Conservation (phyloP, 64 coral and sea anemone genomes). For the Stichodactyla mertensii region DNA sequence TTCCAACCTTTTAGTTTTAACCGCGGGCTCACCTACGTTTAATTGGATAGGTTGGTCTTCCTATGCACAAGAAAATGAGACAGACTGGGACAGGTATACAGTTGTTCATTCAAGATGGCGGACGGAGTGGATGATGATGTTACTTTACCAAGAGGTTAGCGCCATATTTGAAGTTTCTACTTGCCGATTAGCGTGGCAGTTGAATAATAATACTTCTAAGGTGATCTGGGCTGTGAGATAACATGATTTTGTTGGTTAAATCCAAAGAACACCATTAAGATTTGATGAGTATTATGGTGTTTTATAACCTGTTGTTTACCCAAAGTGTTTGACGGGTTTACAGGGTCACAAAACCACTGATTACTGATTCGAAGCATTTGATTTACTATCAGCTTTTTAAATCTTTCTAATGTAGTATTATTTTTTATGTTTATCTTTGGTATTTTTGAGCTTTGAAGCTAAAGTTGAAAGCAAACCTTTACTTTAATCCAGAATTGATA, state of each 20-base stretch:
- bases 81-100: background rate
- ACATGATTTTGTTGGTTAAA: background rate
- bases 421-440: no score
- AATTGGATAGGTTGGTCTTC: background rate
- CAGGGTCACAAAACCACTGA: no score
- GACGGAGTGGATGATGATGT: slow-evolving; percentile 76
- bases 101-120: slow-evolving; percentile 62
- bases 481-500: no score
- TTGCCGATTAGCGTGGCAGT: background rate
- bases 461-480: no score
- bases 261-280: background rate
- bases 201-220: background rate
- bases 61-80: background rate
- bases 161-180: background rate
- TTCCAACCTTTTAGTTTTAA: no score
- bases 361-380: no score
- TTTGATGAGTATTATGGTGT: background rate
- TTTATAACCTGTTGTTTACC: no score
- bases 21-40: background rate
- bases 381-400: no score
- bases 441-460: no score
- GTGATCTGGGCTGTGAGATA: background rate
- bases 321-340: no score
- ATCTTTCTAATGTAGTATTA: no score
- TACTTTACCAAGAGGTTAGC: slow-evolving; percentile 83